Evolutionary conservation across 2,113 vertebrate genomes (phyloP).

Genomic region (Nettapus auritus): DNA sequence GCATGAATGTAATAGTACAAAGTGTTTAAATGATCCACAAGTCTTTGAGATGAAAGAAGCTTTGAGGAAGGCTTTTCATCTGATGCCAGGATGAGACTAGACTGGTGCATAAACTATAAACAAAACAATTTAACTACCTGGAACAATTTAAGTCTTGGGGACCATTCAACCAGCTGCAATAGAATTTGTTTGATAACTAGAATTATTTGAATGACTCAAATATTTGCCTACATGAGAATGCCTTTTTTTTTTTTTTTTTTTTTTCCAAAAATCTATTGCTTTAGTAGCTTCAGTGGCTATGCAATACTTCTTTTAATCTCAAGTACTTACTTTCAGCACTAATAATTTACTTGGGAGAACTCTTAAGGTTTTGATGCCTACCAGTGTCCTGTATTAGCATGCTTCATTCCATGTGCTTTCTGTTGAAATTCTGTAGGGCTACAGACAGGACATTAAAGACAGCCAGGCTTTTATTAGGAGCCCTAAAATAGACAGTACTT

Average conservation of each 20-base stretch:
- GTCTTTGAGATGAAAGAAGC: background rate
- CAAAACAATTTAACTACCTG: background rate
- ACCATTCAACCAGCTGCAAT: background rate
- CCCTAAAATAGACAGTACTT: background rate
- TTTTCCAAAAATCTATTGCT: background rate
- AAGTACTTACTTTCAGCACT: background rate
- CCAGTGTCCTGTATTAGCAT: background rate
- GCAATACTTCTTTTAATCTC: background rate
- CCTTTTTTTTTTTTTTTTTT: accelerated
- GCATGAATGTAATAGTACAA: background rate
- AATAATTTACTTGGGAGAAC: background rate
- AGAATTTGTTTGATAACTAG: background rate
- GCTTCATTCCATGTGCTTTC: background rate
- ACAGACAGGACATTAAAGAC: background rate
- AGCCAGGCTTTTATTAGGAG: background rate
- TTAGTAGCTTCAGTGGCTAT: background rate
- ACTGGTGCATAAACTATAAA: background rate
- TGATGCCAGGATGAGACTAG: background rate
- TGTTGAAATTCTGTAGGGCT: background rate
- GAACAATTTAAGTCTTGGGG: background rate
- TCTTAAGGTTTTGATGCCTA: background rate
- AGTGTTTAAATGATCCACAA: background rate
- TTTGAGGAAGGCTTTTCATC: conserved; percentile 18
- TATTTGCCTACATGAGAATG: background rate
- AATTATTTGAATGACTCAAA: background rate